These are phyloP conservation scores for Scaptomyza cyrtandrae DNA, from an alignment of 2,888 invertebrate species.

Conservation along the genomic window DNA sequence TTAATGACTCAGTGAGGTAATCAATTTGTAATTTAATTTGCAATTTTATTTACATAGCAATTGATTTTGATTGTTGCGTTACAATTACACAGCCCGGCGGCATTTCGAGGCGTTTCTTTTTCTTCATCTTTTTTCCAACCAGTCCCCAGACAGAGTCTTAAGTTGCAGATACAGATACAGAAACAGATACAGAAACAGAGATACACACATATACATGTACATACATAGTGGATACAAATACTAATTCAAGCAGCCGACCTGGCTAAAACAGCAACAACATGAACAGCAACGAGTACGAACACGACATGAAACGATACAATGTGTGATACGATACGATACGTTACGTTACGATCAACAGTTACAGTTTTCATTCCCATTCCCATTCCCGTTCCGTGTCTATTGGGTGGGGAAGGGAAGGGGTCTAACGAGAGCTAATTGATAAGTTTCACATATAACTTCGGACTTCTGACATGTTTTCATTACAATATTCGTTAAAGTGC, in stretches of 20 bases:
- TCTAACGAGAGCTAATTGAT: neutral
- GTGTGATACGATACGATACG: conserved; percentile 33
- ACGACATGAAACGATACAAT: conserved; percentile 42
- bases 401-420: neutral
- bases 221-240: conserved; percentile 2
- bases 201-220: neutral
- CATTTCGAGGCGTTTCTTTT: conserved; percentile 49
- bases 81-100: conserved; percentile 71
- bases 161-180: conserved; percentile 21
- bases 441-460: neutral
- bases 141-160: conserved; percentile 43
- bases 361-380: conserved; percentile 23
- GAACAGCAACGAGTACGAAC: conserved; percentile 18
- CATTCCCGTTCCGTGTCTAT: conserved; percentile 7
- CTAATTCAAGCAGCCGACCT: conserved; percentile 13
- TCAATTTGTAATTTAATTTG: conserved; percentile 83
- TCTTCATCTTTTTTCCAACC: conserved; percentile 21
- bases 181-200: conserved; percentile 4
- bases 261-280: conserved; percentile 29
- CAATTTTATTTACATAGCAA: conserved; percentile 81
- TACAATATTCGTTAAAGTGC: too few species aligned
- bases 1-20: conserved; percentile 82
- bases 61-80: conserved; percentile 80
- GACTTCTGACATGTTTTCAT: too few species aligned
- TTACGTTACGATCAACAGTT: conserved; percentile 21